A percentile compares a stretch with the other conserved stretches of the same genome.
phyloP scores from a whole-genome alignment of 37 sponge, comb jelly and placozoan species.

The Theonella swinhoei region DNA sequence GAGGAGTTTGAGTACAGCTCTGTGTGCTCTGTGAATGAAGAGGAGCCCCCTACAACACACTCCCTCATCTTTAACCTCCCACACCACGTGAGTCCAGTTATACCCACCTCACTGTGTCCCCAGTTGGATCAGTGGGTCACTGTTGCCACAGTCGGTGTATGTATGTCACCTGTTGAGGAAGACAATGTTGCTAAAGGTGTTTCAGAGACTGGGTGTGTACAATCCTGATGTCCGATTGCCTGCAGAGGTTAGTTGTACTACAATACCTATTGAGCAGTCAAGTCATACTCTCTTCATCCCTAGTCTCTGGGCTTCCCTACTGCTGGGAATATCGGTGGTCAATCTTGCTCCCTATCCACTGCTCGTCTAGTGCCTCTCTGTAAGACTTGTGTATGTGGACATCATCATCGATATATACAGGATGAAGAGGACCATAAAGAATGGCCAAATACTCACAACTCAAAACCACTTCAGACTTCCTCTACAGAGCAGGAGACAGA shows the following conservation, averaged over 20 bases:
- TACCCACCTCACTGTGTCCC: too few relatives aligned
- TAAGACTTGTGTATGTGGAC: too few relatives aligned
- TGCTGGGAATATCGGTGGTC: not conserved
- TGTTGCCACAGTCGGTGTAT: slow-evolving; percentile 37
- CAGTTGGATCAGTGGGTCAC: too few relatives aligned
- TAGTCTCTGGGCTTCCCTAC: not conserved
- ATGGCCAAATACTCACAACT: too few relatives aligned
- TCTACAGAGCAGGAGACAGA: too few relatives aligned
- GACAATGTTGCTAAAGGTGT: slow-evolving; percentile 32
- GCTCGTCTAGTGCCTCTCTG: too few relatives aligned
- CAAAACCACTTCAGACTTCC: too few relatives aligned
- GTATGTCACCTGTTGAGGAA: slow-evolving; percentile 43
- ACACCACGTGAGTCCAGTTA: slow-evolving; percentile 16
- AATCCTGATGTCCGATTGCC: slow-evolving; percentile 29
- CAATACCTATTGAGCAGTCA: too few relatives aligned
- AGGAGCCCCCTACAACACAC: slow-evolving; percentile 32
- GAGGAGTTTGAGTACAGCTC: slow-evolving; percentile 11
- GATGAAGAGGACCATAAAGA: too few relatives aligned
- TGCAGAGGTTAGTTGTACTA: slow-evolving; percentile 18
- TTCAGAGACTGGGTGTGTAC: slow-evolving; percentile 30
- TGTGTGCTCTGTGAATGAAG: slow-evolving; percentile 40
- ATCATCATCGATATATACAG: too few relatives aligned
- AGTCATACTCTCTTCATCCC: too few relatives aligned
- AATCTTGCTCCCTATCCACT: not conserved
- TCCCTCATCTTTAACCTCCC: slow-evolving; percentile 31